phyloP scores from a whole-genome alignment of 2,797 vertebrate species.

The Sandelia bainsii region DNA sequence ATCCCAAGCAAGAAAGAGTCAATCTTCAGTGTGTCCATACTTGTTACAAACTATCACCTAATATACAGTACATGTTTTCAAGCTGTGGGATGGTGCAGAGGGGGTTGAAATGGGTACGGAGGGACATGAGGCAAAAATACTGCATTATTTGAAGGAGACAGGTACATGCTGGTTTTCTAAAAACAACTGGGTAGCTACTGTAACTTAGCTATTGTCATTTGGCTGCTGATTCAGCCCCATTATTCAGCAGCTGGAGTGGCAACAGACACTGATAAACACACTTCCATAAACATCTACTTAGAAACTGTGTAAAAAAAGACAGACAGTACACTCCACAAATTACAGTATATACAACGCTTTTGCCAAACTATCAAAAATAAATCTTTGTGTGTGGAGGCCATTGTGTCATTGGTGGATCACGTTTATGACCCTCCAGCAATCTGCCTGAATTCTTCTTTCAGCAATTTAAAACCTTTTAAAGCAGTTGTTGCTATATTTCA shows the following conservation, averaged over 20 bases:
- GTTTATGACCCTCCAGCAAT: no score
- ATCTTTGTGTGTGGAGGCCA: no score
- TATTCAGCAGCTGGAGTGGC: background rate
- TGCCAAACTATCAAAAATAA: no score
- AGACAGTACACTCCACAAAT: background rate
- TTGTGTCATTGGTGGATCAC: no score
- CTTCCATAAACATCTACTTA: background rate
- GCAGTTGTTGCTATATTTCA: background rate
- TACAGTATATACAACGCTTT: no score
- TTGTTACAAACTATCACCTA: background rate
- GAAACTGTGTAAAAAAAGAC: background rate
- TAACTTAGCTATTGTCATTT: background rate
- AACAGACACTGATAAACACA: background rate
- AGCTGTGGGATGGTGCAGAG: background rate
- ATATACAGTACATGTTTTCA: background rate
- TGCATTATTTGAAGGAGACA: background rate
- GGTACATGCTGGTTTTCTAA: background rate
- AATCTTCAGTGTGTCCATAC: constrained; percentile 1
- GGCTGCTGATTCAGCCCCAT: background rate
- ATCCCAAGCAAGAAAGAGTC: constrained; percentile 2
- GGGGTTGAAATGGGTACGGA: background rate
- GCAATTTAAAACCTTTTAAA: background rate
- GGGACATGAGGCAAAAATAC: background rate
- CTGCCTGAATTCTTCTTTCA: background rate
- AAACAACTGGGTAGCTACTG: background rate